phyloP scores from a whole-genome alignment of 2,888 invertebrate species.

The Sinohyriopsis cumingii region DNA sequence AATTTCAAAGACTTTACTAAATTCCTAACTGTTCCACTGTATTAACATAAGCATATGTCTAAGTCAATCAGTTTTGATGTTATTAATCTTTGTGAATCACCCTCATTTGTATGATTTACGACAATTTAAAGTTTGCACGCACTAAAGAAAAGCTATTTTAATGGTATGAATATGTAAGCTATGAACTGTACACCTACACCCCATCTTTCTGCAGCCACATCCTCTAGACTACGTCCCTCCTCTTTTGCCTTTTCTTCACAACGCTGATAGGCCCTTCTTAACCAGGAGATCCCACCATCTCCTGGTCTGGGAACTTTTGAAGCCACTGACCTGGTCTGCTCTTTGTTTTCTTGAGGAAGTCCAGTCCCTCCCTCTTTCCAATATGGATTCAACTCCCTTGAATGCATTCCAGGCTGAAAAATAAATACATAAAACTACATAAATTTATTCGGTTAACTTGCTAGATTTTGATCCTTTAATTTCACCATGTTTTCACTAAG shows the following conservation, averaged over 20 bases:
- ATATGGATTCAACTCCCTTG: slow-evolving; percentile 89
- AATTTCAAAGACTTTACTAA: no score
- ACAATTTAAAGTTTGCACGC: no score
- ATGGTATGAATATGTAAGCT: neutral
- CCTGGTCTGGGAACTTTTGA: slow-evolving; percentile 67
- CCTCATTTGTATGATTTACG: no score
- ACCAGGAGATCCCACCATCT: slow-evolving; percentile 75
- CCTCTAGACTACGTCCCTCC: slow-evolving; percentile 75
- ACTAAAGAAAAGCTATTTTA: no score
- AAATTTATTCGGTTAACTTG: neutral
- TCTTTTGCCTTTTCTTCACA: slow-evolving; percentile 76
- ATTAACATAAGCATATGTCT: no score
- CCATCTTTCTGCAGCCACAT: slow-evolving; percentile 77
- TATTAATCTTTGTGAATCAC: no score
- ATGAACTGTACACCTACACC: slow-evolving; percentile 69
- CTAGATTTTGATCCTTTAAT: neutral
- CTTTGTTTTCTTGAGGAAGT: slow-evolving; percentile 76
- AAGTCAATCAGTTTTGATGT: no score
- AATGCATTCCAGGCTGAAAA: slow-evolving; percentile 79
- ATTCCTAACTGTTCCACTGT: no score
- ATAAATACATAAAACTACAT: neutral
- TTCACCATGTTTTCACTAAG: neutral
- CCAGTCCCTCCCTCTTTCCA: slow-evolving; percentile 93
- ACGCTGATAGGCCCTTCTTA: slow-evolving; percentile 75
- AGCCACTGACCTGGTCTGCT: slow-evolving; percentile 28